Evolutionary conservation across 2,113 vertebrate species (phyloP), one percentile per base, ranked within the genome.

Genomic region (Dicrurus megarhynchus): DNA sequence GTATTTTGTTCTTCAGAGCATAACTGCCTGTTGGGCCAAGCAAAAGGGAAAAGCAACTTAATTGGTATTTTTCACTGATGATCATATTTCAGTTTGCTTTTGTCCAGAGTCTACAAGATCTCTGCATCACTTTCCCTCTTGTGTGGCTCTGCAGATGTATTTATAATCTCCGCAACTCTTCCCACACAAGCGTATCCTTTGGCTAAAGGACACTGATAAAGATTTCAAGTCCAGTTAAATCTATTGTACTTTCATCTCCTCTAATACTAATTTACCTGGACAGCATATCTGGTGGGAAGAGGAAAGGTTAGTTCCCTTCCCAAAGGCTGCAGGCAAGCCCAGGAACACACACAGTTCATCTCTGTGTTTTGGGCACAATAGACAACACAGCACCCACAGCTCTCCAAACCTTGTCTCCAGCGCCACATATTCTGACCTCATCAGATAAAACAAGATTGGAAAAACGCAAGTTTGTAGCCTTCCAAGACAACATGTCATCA

Each of bases 391-490:
- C 23, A 65, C 19, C 33, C 16, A 49, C 11, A 42, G 10, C 44
- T 7, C 41, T 44, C 24, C 61, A 59, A 64, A 41, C 24, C 26
- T 13, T 28, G 49, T 9, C 26, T 74, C 24, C 55, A 80, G 50
- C 18, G 22, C 16, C 5, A 2, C 0, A 1, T 0, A 4, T 24
- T 79, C 59, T 41, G 42, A 78, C 35, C 35, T 70, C n/a, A 14
- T 47, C 60, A 84, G 19, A 41, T 63, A 50, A 39, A 32, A 30
- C 12, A 71, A 55, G 37, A 79, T 23, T 16, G 32, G 47, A 37
- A 35, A 70, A 78, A 55, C 16, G 35, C 0, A 5, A 10, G 16
- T 63, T 50, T 42, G 32, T 4, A 75, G 44, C 35, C 24, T 49
- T 77, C 50, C 33, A 82, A 67, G 39, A 56, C 2, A 0, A 41